Conservation (phyloP, 2,113 vertebrate genomes). For the Balaenoptera acutorostrata region DNA sequence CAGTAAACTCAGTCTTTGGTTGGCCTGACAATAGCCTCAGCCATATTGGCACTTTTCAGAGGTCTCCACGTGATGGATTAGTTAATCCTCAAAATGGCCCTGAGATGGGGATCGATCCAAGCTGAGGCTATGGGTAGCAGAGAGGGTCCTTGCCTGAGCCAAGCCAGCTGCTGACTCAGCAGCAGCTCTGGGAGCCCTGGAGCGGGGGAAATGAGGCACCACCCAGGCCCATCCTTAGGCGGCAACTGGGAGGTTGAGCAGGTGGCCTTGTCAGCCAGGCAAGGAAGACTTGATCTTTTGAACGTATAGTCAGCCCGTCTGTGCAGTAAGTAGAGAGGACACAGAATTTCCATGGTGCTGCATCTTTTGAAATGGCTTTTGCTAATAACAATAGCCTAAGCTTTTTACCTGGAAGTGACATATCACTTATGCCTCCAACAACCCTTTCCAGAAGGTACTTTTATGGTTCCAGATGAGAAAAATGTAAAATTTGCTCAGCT, state of each 20-base stretch:
- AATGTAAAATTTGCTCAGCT: not conserved
- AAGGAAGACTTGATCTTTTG: not conserved
- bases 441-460: not conserved
- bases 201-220: not conserved
- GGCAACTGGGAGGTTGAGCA: not conserved
- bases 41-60: not conserved
- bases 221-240: not conserved
- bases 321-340: not conserved
- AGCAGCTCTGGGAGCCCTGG: not conserved
- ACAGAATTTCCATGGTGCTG: not conserved
- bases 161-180: not conserved
- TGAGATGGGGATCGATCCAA: not conserved
- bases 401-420: not conserved
- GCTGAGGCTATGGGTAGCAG: not conserved
- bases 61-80: not conserved
- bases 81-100: not conserved
- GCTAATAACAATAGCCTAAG: not conserved
- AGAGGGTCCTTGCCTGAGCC: not conserved
- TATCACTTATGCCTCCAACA: not conserved
- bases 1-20: not conserved
- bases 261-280: not conserved
- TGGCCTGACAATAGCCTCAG: not conserved
- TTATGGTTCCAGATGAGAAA: not conserved
- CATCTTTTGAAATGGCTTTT: not conserved
- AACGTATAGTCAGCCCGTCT: not conserved